Evolutionary conservation across 2,113 vertebrate species (phyloP).

Genomic region (Mesocricetus auratus): DNA sequence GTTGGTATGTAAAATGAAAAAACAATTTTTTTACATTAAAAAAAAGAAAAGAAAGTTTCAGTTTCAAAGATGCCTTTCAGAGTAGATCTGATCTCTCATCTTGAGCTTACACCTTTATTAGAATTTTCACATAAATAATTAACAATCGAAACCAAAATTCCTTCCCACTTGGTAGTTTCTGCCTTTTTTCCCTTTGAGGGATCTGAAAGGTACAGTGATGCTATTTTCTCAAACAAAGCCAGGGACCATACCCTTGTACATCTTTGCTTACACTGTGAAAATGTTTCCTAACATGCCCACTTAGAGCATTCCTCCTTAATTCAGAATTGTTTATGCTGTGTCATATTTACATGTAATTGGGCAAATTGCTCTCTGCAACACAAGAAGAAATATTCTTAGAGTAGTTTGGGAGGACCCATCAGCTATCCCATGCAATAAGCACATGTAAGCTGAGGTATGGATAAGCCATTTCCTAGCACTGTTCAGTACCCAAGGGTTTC

Average conservation of each 20-base stretch:
- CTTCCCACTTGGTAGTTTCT: neutral
- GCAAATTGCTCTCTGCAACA: neutral
- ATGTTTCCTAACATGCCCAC: neutral
- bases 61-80: neutral
- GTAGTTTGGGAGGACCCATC: neutral
- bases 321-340: constrained; percentile 49
- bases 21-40: too few relatives aligned
- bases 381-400: constrained; percentile 16
- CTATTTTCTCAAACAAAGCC: neutral
- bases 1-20: too few relatives aligned
- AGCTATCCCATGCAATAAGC: neutral
- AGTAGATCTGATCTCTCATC: neutral
- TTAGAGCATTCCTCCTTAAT: constrained; percentile 42
- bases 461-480: neutral
- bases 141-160: constrained; percentile 28
- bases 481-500: constrained; percentile 7
- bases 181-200: neutral
- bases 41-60: neutral
- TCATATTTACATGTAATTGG: constrained; percentile 41
- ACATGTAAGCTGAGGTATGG: neutral
- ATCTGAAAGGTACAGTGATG: neutral
- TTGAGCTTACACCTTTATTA: neutral
- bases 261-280: constrained; percentile 26
- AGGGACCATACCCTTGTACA: neutral
- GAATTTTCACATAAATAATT: constrained; percentile 27